Evolutionary conservation across 2,113 vertebrate genomes (phyloP).

Genomic region (Syrrhaptes paradoxus): DNA sequence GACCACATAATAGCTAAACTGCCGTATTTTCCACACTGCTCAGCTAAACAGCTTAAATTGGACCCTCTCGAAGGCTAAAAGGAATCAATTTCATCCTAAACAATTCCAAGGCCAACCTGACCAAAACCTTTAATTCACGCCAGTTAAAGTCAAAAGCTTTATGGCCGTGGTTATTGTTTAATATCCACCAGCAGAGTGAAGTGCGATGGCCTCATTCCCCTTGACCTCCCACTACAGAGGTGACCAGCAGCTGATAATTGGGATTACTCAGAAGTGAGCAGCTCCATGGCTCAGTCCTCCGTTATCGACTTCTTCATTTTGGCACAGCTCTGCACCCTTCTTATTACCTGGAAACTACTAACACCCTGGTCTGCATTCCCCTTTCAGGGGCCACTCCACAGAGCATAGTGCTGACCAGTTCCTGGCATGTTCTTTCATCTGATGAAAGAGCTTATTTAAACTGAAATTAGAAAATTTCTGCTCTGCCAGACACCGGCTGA

Average conservation of each 20-base stretch:
- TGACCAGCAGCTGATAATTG: not conserved
- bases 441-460: conserved; percentile 58
- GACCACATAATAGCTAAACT: conserved; percentile 64
- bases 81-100: conserved; percentile 57
- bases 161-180: not conserved
- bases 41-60: conserved; percentile 62
- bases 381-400: not conserved
- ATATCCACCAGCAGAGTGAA: not conserved
- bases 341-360: conserved; percentile 11
- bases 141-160: conserved; percentile 11
- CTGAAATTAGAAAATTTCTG: conserved; percentile 24
- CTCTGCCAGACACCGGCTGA: conserved; percentile 6
- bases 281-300: not conserved
- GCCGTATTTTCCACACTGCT: conserved; percentile 56
- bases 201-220: not conserved
- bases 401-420: conserved; percentile 28
- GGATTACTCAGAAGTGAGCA: not conserved
- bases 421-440: conserved; percentile 56
- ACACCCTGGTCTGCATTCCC: not conserved
- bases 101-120: conserved; percentile 46
- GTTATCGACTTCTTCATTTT: not conserved
- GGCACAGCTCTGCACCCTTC: not conserved
- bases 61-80: conserved; percentile 8
- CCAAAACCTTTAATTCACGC: conserved; percentile 28
- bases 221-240: not conserved